Base-by-base conservation (phyloP, 1,140 invertebrate species). In the Ceratosolen solmsi region DNA sequence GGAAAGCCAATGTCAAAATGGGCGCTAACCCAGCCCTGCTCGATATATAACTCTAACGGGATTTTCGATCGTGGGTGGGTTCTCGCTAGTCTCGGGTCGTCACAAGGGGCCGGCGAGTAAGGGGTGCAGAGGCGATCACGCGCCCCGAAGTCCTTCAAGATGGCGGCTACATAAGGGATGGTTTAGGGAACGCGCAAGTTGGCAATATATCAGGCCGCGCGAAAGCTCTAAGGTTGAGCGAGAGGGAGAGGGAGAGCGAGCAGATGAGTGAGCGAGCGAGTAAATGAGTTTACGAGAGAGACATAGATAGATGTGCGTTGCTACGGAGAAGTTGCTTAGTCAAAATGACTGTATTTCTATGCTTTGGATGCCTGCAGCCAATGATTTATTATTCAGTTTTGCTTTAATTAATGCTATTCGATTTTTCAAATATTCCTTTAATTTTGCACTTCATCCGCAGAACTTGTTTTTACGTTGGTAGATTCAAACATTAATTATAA, bases 41-140 rank as follows among this genome's bases (percentile, higher is more conserved):
- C 41, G 87, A 65, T 88, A 90, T 87, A 88, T 90, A 91, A 90
- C 88, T 91, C 90, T 91, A 91, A 91, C 89, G 86, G 90, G 90
- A 92, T 92, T 92, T 90, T 89, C 89, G 89, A 91, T 90, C 89
- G 90, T 89, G 88, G 90, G 90, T 89, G 89, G 89, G 87, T 85
- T 56, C 27, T 54, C 63, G 27, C 22, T 71, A 15, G n/a, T 49
- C 9, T 27, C 4, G 63, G 33, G 63, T 68, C 17, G 22, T n/a
- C 9, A 3, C 5, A 3, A 30, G 27, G 60, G 60, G 60, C 84
- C 80, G 84, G 85, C 76, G 83, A 58, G 4, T 11, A 54, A 22
- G 54, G 80, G 51, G 65, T 25, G 27, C 58, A 60, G 15, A 27
- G 22, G 30, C 36, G n/a, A 72, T n/a, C 71, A 27, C 17, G 65